Conservation (phyloP, 2,888 invertebrate genomes). For the Xanthorhoe spadicearia region DNA sequence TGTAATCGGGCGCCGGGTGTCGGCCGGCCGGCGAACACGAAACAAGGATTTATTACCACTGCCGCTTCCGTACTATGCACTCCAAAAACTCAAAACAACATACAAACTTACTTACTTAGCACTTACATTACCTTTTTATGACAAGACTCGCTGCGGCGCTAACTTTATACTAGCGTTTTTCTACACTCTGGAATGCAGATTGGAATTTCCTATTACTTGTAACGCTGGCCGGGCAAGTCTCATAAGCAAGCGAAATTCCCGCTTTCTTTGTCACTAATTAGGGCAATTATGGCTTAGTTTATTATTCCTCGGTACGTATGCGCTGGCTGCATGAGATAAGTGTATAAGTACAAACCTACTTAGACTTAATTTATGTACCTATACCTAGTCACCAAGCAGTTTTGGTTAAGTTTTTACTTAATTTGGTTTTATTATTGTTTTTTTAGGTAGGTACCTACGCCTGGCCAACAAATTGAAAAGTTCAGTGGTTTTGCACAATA, state of each 20-base stretch:
- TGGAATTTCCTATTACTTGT: slow-evolving; percentile 40
- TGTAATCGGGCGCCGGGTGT: slow-evolving; percentile 57
- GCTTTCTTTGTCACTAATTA: slow-evolving; percentile 35
- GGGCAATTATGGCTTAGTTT: slow-evolving; percentile 28
- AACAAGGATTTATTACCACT: slow-evolving; percentile 59
- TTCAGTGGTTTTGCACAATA: slow-evolving; percentile 36
- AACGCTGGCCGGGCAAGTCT: slow-evolving; percentile 34
- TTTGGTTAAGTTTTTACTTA: slow-evolving; percentile 1
- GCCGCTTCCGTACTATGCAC: slow-evolving; percentile 59
- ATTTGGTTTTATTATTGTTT: neutral
- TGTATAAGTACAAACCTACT: slow-evolving; percentile 8
- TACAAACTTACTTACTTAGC: slow-evolving; percentile 49
- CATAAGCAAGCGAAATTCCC: slow-evolving; percentile 34
- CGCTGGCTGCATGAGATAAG: slow-evolving; percentile 24
- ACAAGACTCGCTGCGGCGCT: slow-evolving; percentile 41
- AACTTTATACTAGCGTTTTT: slow-evolving; percentile 41
- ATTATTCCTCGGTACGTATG: slow-evolving; percentile 16
- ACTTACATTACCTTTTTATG: slow-evolving; percentile 53
- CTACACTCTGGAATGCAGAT: slow-evolving; percentile 39
- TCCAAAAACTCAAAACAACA: slow-evolving; percentile 60
- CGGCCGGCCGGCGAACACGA: slow-evolving; percentile 52
- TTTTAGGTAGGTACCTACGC: slow-evolving; percentile 3
- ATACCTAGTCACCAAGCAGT: neutral
- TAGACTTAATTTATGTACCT: slow-evolving; percentile 17
- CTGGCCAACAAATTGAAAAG: slow-evolving; percentile 27